Base-by-base conservation (phyloP, 2,797 vertebrate species). In the Phoeniculus purpureus region DNA sequence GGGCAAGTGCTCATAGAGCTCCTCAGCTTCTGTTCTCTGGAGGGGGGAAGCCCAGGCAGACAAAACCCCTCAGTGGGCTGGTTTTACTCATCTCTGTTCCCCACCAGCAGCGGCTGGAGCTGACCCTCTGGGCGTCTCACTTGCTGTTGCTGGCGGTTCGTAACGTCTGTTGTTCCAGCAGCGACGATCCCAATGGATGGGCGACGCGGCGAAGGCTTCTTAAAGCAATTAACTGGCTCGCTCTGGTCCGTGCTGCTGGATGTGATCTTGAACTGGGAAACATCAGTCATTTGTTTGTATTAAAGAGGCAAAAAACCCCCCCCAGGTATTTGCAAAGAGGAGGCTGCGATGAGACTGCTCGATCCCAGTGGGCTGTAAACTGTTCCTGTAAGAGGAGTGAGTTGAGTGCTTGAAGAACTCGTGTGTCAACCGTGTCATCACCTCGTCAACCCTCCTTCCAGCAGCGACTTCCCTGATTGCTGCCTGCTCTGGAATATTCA, bases 401-500 rank as follows among this genome's bases (percentile, higher is more conserved):
- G 79, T 3, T 19, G 75, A 85, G 68, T 2, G 2, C 62, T 56
- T 25, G 37, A 85, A 85, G 55, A 10, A 18, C 26, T 65, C 31
- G 10, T 50, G 1, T 70, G 76, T 19, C 62, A 79, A 62, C 64
- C n/a, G 0, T 21, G 64, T 47, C 82, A 94, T 85, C 87, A 37
- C 85, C 92, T 75, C 73, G 83, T 81, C 78, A 74, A 81, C 74
- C 45, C 34, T 7, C 66, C 48, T 60, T 18, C 80, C 82, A 78
- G 85, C 77, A 70, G 65, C 7, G 62, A 78, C 79, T 93, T 93
- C 50, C 54, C 79, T 54, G 72, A 29, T 60, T 90, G 32, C 43
- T 92, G 91, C 89, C 78, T 68, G 34, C 89, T 91, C 64, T 55
- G 82, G 82, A 91, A 91, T 91, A 92, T 94, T 92, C 92, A 89